phyloP scores from a whole-genome alignment of 2,113 vertebrate genomes.

The Calypte anna region DNA sequence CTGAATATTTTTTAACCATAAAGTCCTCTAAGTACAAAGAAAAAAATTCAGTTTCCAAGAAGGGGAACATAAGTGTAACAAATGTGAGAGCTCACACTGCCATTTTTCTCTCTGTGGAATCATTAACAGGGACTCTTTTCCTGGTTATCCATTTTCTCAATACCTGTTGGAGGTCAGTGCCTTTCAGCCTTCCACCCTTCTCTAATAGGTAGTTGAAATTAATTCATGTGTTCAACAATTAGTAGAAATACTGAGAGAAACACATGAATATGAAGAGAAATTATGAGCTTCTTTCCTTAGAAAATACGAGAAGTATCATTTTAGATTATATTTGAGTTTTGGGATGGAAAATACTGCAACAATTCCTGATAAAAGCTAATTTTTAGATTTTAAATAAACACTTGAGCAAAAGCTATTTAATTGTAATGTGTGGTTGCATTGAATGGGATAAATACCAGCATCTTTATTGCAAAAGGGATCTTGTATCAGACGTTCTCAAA shows the following conservation, averaged over 20 bases:
- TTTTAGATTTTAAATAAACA: neutral
- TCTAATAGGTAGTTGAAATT: neutral
- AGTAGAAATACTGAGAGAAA: neutral
- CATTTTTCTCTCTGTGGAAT: neutral
- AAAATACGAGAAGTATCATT: neutral
- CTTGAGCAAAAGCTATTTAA: neutral
- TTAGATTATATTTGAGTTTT: neutral
- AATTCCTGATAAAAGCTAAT: neutral
- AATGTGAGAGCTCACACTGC: neutral
- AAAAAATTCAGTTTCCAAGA: neutral
- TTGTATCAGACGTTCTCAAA: conserved; percentile 1
- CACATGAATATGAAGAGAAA: neutral
- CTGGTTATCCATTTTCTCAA: neutral
- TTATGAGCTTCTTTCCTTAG: neutral
- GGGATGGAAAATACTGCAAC: neutral
- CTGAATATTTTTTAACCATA: neutral
- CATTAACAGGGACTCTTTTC: neutral
- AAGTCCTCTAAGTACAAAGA: neutral
- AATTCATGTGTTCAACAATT: neutral
- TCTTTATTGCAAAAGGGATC: neutral
- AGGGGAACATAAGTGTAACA: neutral
- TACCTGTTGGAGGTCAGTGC: neutral
- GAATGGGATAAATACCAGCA: neutral
- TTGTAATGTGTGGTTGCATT: neutral
- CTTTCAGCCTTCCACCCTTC: neutral